These are phyloP conservation scores for Spatula clypeata DNA, from an alignment of 2,797 vertebrate genomes.

Conservation along the genomic window DNA sequence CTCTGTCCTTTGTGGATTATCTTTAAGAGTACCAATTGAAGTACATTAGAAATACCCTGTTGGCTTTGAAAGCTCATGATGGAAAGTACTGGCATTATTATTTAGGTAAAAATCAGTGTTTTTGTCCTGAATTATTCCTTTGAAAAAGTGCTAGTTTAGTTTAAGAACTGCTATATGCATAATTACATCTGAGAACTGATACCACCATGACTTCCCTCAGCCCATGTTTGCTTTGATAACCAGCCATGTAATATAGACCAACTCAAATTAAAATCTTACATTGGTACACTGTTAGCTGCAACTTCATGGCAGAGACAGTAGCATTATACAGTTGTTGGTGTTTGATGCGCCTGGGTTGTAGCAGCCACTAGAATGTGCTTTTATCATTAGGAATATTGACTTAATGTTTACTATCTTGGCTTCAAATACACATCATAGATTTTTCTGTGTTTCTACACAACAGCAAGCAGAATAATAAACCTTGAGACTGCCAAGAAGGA, in stretches of 20 bases:
- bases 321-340: background rate
- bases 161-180: background rate
- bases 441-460: background rate
- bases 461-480: background rate
- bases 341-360: background rate
- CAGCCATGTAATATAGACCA: background rate
- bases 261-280: background rate
- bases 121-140: background rate
- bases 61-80: background rate
- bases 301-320: background rate
- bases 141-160: background rate
- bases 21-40: background rate
- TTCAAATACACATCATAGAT: background rate
- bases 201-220: background rate
- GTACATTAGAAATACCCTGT: background rate
- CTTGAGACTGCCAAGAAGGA: background rate
- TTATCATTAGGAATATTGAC: background rate
- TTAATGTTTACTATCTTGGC: background rate
- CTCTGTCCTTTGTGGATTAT: background rate
- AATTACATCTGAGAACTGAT: background rate
- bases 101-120: background rate
- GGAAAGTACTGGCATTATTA: background rate
- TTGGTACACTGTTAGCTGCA: background rate
- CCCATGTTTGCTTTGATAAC: background rate
- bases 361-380: background rate